Evolutionary conservation across 2,797 vertebrate species (phyloP).

Genomic region (Eulemur coronatus): DNA sequence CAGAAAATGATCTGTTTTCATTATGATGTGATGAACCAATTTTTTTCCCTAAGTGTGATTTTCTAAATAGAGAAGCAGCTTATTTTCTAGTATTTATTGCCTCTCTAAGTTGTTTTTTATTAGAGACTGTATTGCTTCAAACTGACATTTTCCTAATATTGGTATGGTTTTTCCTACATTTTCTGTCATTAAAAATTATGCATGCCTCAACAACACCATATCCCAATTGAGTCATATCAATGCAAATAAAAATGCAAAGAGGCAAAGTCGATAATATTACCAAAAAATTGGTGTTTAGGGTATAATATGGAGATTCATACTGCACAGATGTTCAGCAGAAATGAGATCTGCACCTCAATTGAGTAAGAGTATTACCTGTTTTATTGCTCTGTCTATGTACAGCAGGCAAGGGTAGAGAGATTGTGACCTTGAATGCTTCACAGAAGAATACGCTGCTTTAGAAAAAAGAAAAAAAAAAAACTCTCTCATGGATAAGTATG

Average conservation of each 20-base stretch:
- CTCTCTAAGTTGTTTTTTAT: slow-evolving; percentile 57
- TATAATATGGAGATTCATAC: slow-evolving; percentile 61
- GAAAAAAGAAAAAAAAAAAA: background rate
- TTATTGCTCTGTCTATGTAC: slow-evolving; percentile 61
- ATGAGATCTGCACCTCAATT: slow-evolving; percentile 63
- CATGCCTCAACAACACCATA: slow-evolving; percentile 16
- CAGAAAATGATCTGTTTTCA: slow-evolving; percentile 33
- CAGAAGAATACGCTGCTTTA: slow-evolving; percentile 6
- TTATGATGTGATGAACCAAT: slow-evolving; percentile 43
- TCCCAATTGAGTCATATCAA: slow-evolving; percentile 62
- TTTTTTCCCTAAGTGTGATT: slow-evolving; percentile 18
- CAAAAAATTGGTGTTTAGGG: slow-evolving; percentile 65
- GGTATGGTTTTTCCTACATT: slow-evolving; percentile 45
- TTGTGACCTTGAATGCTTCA: slow-evolving; percentile 57
- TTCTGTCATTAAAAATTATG: slow-evolving; percentile 70
- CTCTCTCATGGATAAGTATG: background rate
- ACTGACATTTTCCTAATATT: slow-evolving; percentile 53
- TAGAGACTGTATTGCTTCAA: slow-evolving; percentile 57
- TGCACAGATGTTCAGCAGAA: slow-evolving; percentile 76
- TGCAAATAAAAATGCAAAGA: slow-evolving; percentile 77
- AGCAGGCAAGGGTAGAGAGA: slow-evolving; percentile 46
- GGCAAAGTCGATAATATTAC: slow-evolving; percentile 69
- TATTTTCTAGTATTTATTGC: slow-evolving; percentile 54
- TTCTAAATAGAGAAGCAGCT: background rate
- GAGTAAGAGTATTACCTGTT: slow-evolving; percentile 58